Evolutionary conservation across 1,140 invertebrate genomes (phyloP).

Genomic region (Dysdera silvatica): DNA sequence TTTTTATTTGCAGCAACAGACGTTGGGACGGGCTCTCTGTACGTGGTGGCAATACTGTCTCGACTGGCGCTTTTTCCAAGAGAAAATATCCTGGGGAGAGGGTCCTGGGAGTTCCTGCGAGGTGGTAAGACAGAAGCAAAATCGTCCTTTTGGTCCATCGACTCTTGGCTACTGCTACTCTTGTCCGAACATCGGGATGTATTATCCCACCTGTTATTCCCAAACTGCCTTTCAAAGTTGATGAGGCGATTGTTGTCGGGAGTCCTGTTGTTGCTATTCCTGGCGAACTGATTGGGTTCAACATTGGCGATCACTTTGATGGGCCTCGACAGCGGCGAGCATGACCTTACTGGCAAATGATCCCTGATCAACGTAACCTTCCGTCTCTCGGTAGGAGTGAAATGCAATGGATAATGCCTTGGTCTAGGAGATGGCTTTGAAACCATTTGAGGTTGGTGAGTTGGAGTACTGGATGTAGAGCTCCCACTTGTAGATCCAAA

Average conservation of each 20-base stretch:
- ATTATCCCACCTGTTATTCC: constrained; percentile 12
- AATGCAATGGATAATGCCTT: constrained; percentile 4
- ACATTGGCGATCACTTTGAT: constrained; percentile 7
- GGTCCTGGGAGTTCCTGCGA: constrained; percentile 14
- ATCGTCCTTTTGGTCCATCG: constrained; percentile 19
- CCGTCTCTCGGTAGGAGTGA: constrained; percentile 28
- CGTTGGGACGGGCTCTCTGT: no score
- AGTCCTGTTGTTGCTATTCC: no score
- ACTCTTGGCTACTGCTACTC: constrained; percentile 22
- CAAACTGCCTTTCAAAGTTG: no score
- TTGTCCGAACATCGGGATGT: constrained; percentile 18
- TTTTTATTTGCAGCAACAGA: no score
- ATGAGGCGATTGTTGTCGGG: no score
- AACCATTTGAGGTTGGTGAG: constrained; percentile 19
- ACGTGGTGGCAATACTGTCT: no score
- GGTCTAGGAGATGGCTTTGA: constrained; percentile 6
- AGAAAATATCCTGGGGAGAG: constrained; percentile 13
- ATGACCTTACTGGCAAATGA: constrained; percentile 11
- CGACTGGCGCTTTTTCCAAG: constrained; percentile 16
- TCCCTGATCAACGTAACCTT: constrained; percentile 30
- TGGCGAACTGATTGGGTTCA: no score
- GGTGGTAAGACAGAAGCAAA: constrained; percentile 4
- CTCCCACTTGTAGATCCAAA: constrained; percentile 19
- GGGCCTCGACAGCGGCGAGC: constrained; percentile 10
- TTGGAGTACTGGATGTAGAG: constrained; percentile 21